Evolutionary conservation across 1,140 invertebrate genomes (phyloP), one percentile per base, ranked within the genome.

Genomic region (Palaemon carinicauda): DNA sequence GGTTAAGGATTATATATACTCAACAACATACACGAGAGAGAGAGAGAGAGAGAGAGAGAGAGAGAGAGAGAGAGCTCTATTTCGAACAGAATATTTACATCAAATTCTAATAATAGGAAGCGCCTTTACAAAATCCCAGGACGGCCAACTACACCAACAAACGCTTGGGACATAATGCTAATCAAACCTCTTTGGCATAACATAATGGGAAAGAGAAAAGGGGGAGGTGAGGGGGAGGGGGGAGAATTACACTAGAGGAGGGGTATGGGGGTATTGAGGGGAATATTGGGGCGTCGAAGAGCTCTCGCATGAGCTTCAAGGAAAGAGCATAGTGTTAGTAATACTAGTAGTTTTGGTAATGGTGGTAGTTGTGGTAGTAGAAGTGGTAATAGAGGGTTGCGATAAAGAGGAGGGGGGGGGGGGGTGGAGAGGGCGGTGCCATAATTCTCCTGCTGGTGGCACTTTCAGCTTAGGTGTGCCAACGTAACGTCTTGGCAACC

Each of bases 401-500:
- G 41, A 41, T 41, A 41, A 24, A n/a, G 12, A 15, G 41, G 69
- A 24, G 27, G 29, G 10, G 27, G 41, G 29, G 12, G 27, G 3
- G 29, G 29, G 29, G 78, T 19, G 4, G 52, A 50, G 52, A 53
- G 78, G 53, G 27, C 14, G 31, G 78, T 60, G 78, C 53, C 78
- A 80, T 56, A 56, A 56, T 19, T 53, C 60, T 80, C 53, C 78
- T 54, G n/a, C 52, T 33, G 53, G 78, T 56, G 78, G 52, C 53
- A 56, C 78, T 54, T 56, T 80, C 53, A 60, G n/a, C 78, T 31
- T 29, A 29, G 52, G 50, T 7, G 78, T 80, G 78, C 53, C 78
- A 80, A 60, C 41, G 52, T 60, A 31, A 33, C 53, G n/a, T 80
- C 53, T 80, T 80, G 78, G 78, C 78, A 80, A 31, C 53, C 24